Evolutionary conservation across 2,113 vertebrate species (phyloP), one percentile per base, ranked within the genome.

Genomic region (Phasianus colchicus): DNA sequence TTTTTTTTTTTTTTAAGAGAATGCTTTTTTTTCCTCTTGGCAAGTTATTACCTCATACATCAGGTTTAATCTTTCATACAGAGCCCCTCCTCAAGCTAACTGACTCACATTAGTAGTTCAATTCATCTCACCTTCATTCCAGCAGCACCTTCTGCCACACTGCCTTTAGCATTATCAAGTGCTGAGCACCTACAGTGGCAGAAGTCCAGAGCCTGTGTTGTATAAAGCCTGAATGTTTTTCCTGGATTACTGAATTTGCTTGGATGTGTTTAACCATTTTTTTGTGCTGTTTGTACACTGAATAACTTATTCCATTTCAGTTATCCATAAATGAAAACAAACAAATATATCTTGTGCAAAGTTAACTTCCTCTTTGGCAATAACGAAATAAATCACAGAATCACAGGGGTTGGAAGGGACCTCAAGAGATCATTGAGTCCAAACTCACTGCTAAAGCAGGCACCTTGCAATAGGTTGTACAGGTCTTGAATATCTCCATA

Each of bases 281-380:
- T 67, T 60, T 88, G 29, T 36, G n/a, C 22, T 85, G 32, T 34
- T 14, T 79, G 8, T 75, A 63, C 7, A 54, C 36, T 21, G 7
- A 72, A 42, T 52, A 66, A 74, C 25, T 57, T 38, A 47, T 1
- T 95, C 60, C 45, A 91, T 65, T 91, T 73, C 70, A 84, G 9
- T 77, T 57, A 94, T 76, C 57, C 48, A 76, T 88, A 82, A 90
- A 58, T 45, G 32, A 86, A 86, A 95, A 57, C 24, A 91, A 83
- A 75, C 42, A 71, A 89, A 84, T 47, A 40, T 3, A 47, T 74
- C 61, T 54, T 54, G 24, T 3, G 3, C 24, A 38, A 73, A 76
- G 34, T 57, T n/a, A 83, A 20, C 6, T 67, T 84, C 50, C 18
- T 74, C n/a, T 6, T 24, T 63, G 38, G 16, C 24, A 77, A 65